Evolutionary conservation across 2,797 vertebrate genomes (phyloP).

Genomic region (Tarsius wallacei): DNA sequence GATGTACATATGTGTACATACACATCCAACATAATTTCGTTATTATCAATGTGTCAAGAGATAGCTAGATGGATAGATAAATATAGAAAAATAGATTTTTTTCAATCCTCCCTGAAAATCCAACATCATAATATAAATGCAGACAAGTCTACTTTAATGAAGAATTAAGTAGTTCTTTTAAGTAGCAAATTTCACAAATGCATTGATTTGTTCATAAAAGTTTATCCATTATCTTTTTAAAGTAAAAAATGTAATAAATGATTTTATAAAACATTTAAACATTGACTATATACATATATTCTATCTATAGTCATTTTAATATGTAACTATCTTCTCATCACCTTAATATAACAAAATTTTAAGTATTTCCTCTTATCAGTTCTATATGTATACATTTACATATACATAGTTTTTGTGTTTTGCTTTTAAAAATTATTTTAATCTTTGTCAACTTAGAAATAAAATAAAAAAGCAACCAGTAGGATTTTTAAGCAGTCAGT

Average conservation of each 20-base stretch:
- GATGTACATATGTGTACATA: background rate
- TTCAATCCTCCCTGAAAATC: background rate
- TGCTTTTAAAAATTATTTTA: background rate
- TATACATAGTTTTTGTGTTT: background rate
- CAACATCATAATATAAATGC: background rate
- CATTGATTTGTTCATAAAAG: background rate
- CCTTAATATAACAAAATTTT: background rate
- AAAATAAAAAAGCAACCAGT: background rate
- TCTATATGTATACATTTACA: background rate
- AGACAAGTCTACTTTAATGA: background rate
- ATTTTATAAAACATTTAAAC: background rate
- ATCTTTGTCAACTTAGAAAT: slow-evolving; percentile 1
- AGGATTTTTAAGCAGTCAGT: background rate
- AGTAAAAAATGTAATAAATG: background rate
- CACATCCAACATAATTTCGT: background rate
- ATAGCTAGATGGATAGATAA: background rate
- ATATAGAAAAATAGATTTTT: background rate
- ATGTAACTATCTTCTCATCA: background rate
- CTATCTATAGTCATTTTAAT: background rate
- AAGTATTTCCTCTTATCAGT: slow-evolving; percentile 12
- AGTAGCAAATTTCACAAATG: background rate
- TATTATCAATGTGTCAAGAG: background rate
- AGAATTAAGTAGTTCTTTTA: slow-evolving; percentile 17
- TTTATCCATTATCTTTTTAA: background rate
- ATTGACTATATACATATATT: background rate